Base-by-base conservation (phyloP, 2,888 invertebrate genomes). In the Tenodera sinensis region DNA sequence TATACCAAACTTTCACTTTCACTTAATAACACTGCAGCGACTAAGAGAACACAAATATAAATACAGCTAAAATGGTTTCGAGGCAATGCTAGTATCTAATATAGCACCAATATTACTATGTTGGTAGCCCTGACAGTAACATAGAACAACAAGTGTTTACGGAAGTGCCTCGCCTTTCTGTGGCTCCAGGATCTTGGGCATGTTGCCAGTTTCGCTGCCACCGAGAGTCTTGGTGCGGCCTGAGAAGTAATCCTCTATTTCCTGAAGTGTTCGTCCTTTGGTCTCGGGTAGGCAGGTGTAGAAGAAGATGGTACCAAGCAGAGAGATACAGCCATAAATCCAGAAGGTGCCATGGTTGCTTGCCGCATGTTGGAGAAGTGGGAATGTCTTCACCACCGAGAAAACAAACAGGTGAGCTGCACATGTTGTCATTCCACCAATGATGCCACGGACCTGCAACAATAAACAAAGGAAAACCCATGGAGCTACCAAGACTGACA, bases 191-290 rank as follows among this genome's bases (percentile, higher is more conserved):
- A 92, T 87, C 84, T 91, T 91, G 54, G 92, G 92, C 83, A 92
- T 92, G 47, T 92, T 91, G 20, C 82, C 42, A 81, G 81, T 54
- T 27, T 88, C 84, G 20, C 34, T 42, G 25, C 81, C 85, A 12
- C 86, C 86, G 28, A 96, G 92, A 0, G 94, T 93, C 90, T 94
- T 94, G 0, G 94, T 95, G 91, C 96, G 94, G 0, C 96, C 96
- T 87, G 95, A 95, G 93, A 96, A 96, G 92, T 96, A 96, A 91
- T 96, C 96, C 93, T 96, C 96, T 89, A 96, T 96, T 92, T 96
- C 96, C 92, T 96, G 96, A 1, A 96, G 93, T 2, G 95, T 94
- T 91, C 94, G 95, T n/a, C 95, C 96, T 92, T 96, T 96, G 0
- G 96, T 96, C 92, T 96, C 96, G 4, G 96, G 96, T 12, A 96